A percentile compares a stretch with the other conserved stretches of the same genome.
phyloP scores from a whole-genome alignment of 2,888 invertebrate genomes.

The Pherbina coryleti region DNA sequence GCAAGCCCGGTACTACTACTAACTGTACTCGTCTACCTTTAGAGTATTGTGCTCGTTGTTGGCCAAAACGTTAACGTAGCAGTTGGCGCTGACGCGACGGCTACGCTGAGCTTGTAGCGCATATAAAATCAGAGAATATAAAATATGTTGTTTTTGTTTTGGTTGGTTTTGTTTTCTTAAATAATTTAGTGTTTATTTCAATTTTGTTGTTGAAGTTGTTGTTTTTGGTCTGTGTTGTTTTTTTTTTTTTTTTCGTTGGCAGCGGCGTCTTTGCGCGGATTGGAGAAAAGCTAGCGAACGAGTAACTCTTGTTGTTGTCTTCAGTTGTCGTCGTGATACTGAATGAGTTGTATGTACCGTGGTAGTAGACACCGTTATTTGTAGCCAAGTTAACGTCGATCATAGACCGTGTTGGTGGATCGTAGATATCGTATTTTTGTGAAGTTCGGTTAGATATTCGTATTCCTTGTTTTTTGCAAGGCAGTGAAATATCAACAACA shows the following conservation, averaged over 20 bases:
- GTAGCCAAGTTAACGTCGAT: constrained; percentile 21
- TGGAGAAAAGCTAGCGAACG: constrained; percentile 12
- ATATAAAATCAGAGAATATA: constrained; percentile 13
- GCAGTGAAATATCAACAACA: not conserved
- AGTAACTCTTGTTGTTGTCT: constrained; percentile 43
- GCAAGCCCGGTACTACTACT: not conserved
- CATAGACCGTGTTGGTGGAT: not conserved
- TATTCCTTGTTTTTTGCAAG: not conserved
- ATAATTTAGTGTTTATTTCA: constrained; percentile 30
- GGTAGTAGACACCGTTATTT: constrained; percentile 34
- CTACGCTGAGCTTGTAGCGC: not conserved
- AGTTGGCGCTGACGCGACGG: not conserved
- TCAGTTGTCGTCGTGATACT: constrained; percentile 69
- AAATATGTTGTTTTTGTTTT: constrained; percentile 23
- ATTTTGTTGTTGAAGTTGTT: constrained; percentile 1
- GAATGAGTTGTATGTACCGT: constrained; percentile 63
- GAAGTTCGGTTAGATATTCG: not conserved
- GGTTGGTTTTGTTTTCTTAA: constrained; percentile 22
- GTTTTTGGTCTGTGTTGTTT: constrained; percentile 6
- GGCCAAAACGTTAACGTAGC: not conserved
- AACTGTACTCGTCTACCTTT: constrained; percentile 38
- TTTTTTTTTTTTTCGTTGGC: not conserved
- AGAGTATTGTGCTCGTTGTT: not conserved
- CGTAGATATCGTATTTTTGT: not conserved
- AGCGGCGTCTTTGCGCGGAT: constrained; percentile 6